Evolutionary conservation across 1,140 invertebrate genomes (phyloP), one percentile per base, ranked within the genome.

Genomic region (Hirudo medicinalis): DNA sequence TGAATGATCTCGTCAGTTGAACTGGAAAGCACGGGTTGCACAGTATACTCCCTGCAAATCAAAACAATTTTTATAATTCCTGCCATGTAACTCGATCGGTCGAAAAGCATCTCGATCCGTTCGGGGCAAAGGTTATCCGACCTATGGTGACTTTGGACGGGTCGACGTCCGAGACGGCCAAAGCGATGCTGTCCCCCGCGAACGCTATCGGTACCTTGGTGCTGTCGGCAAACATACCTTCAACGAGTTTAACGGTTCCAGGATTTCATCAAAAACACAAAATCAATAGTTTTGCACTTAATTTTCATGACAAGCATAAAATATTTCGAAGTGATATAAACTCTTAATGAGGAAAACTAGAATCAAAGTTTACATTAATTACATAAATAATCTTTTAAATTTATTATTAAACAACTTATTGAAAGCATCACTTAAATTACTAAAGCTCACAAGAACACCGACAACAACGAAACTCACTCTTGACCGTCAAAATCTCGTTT

Each of bases 101-200:
- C 40, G 20, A 11, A 15, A n/a, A 29, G 2, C 6, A 17, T 17
- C 5, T 53, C 19, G 17, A 53, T 2, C 29, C 11, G 49, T 43
- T 53, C 11, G 22, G 69, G 53, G 66, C 55, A 66, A 70, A 67
- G 54, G 63, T 70, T 25, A 32, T 40, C 74, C 76, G 75, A 81
- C 94, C 94, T 67, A 93, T 86, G 40, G 86, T 86, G 20, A 97
- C 86, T 81, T 91, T 93, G 76, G 77, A 77, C 63, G 84, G 82
- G 76, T 86, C 86, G 67, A 83, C 86, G 53, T 91, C 91, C 11
- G 88, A 86, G 13, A 99, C 76, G 13, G 89, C 91, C 0, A 96
- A 80, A 40, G 87, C 86, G 0, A 91, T 87, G 82, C 94, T 91
- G 83, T 99, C 95, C 40, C 95, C 96, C 74, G 95, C 94, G 86